Evolutionary conservation across 2,113 vertebrate species (phyloP), one percentile per base, ranked within the genome.

Genomic region (Chamaea fasciata): DNA sequence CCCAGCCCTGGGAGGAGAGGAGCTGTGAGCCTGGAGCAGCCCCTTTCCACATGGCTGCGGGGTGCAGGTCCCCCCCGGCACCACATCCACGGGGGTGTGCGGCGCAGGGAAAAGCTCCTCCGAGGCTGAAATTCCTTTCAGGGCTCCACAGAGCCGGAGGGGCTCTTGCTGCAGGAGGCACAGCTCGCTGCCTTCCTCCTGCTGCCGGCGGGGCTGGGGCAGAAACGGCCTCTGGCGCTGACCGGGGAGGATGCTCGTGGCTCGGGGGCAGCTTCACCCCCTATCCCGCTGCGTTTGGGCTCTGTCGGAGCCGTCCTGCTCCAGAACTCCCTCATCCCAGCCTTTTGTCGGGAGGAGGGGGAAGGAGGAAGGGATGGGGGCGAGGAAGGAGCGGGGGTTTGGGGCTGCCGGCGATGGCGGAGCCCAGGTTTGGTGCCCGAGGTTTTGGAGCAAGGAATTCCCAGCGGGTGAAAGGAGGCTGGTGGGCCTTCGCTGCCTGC

Each of bases 31-130:
- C 79, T 33, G 39, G 19, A 59, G n/a, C 4, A 4, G 15, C 10
- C 27, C 15, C 62, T 86, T 71, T 2, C 39, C 71, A 0, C 3
- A 27, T 74, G 62, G 24, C 27, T 30, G 46, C 13, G 4, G 12
- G 62, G 6, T 44, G 10, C 46, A 11, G 55, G 14, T 5, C 3
- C 19, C 84, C 73, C 42, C 30, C 15, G 75, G 59, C 49, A 11
- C 33, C 55, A 0, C 35, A 5, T n/a, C 35, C 37, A 0, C 0
- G 1, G 6, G 27, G 37, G 21, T 11, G 41, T 1, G 3, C 23
- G 49, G 52, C 3, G 49, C 6, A n/a, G 78, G n/a, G 24, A 26
- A 6, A n/a, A 59, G 27, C 78, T 56, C 18, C 55, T 23, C 28
- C 4, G 55, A 70, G 92, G 52, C 82, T 8, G 6, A 8, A 71